Percentiles rank a stretch among this genome's conserved stretches.
These are phyloP conservation scores for Channa argus DNA, from an alignment of 2,113 vertebrate species.

Conservation along the genomic window DNA sequence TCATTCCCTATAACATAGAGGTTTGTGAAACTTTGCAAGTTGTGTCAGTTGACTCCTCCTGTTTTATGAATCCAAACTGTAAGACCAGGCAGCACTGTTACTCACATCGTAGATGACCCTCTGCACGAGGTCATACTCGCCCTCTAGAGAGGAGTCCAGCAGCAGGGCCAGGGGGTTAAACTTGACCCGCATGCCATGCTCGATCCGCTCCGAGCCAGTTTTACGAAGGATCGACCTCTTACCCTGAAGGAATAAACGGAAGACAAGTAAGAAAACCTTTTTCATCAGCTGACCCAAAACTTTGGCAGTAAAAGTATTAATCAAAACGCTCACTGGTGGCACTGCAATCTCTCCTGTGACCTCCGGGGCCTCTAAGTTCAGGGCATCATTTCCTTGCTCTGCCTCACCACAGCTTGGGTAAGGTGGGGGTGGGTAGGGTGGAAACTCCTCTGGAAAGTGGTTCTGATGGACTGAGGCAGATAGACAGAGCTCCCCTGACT, in stretches of 20 bases:
- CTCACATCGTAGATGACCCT: conserved; percentile 96
- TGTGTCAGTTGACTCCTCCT: background rate
- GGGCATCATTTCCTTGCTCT: conserved; percentile 77
- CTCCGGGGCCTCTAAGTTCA: conserved; percentile 87
- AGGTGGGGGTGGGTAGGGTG: conserved; percentile 91
- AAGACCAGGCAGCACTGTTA: background rate
- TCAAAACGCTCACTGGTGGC: conserved; percentile 83
- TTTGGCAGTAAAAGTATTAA: no score
- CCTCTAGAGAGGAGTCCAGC: conserved; percentile 94
- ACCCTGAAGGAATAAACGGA: conserved; percentile 77
- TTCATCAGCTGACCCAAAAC: no score
- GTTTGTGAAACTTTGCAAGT: no score
- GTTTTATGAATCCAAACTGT: background rate
- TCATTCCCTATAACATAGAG: no score
- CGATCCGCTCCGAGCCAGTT: conserved; percentile 85
- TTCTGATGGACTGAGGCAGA: conserved; percentile 73
- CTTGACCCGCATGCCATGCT: conserved; percentile 88
- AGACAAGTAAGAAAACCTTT: no score
- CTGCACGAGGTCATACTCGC: conserved; percentile 96
- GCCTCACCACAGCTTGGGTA: conserved; percentile 86
- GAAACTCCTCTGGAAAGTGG: conserved; percentile 89
- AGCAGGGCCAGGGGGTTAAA: conserved; percentile 95
- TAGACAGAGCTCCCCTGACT: conserved; percentile 63
- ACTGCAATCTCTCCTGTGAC: conserved; percentile 88
- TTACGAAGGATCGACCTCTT: conserved; percentile 93